Base-by-base conservation (phyloP, 2,888 invertebrate species). In the Sepioteuthis lessoniana region DNA sequence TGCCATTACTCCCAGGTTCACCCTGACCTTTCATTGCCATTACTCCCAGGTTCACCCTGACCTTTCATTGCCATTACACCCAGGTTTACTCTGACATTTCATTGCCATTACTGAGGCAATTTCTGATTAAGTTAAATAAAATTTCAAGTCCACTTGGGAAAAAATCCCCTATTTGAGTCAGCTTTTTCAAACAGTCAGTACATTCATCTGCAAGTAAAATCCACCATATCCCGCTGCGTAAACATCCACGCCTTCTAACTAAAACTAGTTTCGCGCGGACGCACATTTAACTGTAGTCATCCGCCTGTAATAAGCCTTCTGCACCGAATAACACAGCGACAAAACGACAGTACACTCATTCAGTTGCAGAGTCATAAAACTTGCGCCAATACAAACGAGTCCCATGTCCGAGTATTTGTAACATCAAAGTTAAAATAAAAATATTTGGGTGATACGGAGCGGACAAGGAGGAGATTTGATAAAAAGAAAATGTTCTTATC, bases 291-390 rank as follows among this genome's bases (percentile, higher is more conserved):
- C 31, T 76, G 76, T 76, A 76, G n/a, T n/a, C 76, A n/a, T n/a
- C 76, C 76, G n/a, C n/a, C 76, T 76, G 76, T 76, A 76, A n/a
- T 76, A 76, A 76, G 76, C 31, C n/a, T n/a, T 76, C 76, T 76
- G 76, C n/a, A 76, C 76, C n/a, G 76, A n/a, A 76, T 76, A 76
- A 76, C 76, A 76, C 76, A 8, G 76, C n/a, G n/a, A 76, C 76
- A n/a, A 76, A 76, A 76, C n/a, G n/a, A 76, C 76, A 76, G 19
- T 16, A n/a, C 76, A n/a, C 76, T n/a, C 76, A n/a, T 76, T 76
- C 76, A n/a, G 8, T 76, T 76, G 76, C 76, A 31, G 76, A 76
- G 76, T 76, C n/a, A 76, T 76, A 31, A 76, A 76, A 76, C 76
- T n/a, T 76, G 76, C 76, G 76, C 76, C 76, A 76, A n/a, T 76